phyloP scores from a whole-genome alignment of 2,113 vertebrate species.

The Glareola pratincola region DNA sequence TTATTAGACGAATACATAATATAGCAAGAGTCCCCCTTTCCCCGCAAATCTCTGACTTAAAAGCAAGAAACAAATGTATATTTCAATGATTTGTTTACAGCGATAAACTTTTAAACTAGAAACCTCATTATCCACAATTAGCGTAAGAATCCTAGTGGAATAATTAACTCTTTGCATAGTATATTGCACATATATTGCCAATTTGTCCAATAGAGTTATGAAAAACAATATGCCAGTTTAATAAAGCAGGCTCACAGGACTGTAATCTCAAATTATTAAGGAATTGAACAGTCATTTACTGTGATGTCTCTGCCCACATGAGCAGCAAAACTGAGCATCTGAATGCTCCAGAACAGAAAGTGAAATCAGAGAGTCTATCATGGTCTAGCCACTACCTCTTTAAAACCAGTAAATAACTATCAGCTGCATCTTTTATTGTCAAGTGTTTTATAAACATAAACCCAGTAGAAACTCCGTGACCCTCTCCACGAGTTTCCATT shows the following conservation, averaged over 20 bases:
- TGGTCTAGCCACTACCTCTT: conserved; percentile 26
- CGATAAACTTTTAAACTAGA: conserved; percentile 61
- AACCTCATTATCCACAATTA: conserved; percentile 54
- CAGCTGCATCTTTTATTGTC: conserved; percentile 49
- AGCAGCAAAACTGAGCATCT: conserved; percentile 14
- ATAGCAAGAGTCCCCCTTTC: background rate
- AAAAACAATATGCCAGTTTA: conserved; percentile 19
- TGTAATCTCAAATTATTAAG: conserved; percentile 55
- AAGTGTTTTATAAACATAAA: conserved; percentile 26
- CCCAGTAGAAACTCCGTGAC: background rate
- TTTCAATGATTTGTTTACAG: conserved; percentile 61
- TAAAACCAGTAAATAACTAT: conserved; percentile 55
- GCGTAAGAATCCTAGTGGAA: conserved; percentile 18
- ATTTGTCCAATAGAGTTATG: conserved; percentile 54
- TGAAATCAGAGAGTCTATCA: conserved; percentile 11
- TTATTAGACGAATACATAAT: conserved; percentile 72
- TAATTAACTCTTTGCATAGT: conserved; percentile 46
- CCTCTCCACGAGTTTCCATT: background rate
- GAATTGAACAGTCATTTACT: conserved; percentile 49
- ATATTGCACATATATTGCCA: background rate
- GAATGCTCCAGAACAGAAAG: conserved; percentile 18
- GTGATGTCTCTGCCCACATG: conserved; percentile 24
- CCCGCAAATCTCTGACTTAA: conserved; percentile 47
- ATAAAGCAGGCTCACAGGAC: conserved; percentile 42
- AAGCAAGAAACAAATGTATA: conserved; percentile 50